phyloP scores from a whole-genome alignment of 1,140 invertebrate species.

The Triops cancriformis region DNA sequence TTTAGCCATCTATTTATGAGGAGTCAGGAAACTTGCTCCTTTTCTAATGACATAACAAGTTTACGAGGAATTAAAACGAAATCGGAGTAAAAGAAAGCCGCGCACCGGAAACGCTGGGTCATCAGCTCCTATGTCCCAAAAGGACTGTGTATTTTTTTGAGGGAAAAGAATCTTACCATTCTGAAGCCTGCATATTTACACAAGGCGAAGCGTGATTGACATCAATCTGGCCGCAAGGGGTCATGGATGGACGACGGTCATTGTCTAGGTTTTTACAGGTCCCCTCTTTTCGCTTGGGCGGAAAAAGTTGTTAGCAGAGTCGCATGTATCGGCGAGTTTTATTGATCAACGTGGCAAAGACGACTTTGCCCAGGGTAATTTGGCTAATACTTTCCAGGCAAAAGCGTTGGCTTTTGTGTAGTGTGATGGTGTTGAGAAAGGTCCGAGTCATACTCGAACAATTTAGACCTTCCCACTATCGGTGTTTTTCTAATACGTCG shows the following conservation, averaged over 20 bases:
- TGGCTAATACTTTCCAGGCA: background rate
- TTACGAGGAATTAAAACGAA: background rate
- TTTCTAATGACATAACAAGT: background rate
- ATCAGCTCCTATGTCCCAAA: background rate
- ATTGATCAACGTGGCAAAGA: background rate
- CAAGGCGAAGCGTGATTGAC: background rate
- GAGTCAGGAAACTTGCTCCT: background rate
- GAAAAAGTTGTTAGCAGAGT: conserved; percentile 1
- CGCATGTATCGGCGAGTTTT: conserved; percentile 1
- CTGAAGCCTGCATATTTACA: background rate
- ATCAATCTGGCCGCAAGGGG: background rate
- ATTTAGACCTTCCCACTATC: background rate
- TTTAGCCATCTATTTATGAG: background rate
- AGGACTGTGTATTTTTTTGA: background rate
- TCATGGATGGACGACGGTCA: background rate
- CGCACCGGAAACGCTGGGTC: background rate
- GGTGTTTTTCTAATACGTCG: background rate
- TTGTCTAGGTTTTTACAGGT: background rate
- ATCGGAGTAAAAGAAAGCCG: background rate
- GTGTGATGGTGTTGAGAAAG: background rate
- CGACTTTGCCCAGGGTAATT: conserved; percentile 1
- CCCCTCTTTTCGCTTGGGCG: background rate
- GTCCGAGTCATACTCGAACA: background rate
- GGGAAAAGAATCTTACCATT: background rate
- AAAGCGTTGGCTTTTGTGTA: background rate